Conservation (phyloP, 2,113 vertebrate genomes). For the Elachura formosa region DNA sequence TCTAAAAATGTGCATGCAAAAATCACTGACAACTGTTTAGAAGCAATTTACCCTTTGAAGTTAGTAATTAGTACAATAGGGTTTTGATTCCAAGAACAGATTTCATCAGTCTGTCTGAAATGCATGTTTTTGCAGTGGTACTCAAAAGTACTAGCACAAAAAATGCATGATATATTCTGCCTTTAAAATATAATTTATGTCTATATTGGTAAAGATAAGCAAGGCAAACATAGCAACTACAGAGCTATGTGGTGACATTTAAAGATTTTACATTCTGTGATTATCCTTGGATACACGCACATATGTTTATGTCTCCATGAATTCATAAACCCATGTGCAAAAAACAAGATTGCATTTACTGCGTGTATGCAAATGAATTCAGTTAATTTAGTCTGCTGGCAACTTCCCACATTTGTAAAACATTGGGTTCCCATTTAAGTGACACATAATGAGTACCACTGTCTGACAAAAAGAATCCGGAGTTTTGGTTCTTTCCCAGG, state of each 20-base stretch:
- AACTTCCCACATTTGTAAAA: neutral
- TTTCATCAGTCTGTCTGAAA: neutral
- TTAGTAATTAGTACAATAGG: neutral
- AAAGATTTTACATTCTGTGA: neutral
- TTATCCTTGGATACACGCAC: neutral
- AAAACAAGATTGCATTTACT: neutral
- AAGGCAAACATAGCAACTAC: neutral
- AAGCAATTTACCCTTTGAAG: neutral
- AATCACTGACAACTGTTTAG: neutral
- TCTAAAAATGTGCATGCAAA: neutral
- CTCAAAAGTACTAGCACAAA: slow-evolving; percentile 14
- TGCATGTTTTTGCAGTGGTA: neutral
- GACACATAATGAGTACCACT: slow-evolving; percentile 20
- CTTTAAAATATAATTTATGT: neutral
- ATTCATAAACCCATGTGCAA: neutral
- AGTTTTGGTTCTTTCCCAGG: neutral
- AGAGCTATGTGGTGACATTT: neutral
- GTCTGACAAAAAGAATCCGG: neutral
- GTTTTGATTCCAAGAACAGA: neutral
- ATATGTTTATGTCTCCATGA: neutral
- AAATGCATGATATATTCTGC: neutral
- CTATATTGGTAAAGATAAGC: neutral
- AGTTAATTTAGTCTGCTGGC: neutral
- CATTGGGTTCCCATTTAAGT: neutral
- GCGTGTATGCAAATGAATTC: neutral